Base-by-base conservation (phyloP, 2,888 invertebrate species). In the Hipparchia sbordonii region DNA sequence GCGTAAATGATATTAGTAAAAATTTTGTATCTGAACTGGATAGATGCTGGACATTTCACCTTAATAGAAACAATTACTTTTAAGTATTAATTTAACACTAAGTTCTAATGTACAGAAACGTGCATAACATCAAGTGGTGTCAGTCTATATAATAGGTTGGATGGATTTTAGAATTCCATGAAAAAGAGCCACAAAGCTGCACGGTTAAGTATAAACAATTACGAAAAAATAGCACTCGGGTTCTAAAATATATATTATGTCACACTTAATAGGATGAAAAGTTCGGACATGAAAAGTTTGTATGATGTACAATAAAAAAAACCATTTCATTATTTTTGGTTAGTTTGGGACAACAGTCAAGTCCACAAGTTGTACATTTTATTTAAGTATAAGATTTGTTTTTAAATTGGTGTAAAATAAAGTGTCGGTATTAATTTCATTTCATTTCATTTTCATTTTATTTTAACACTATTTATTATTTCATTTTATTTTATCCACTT, bases 81-180 rank as follows among this genome's bases (percentile, higher is more conserved):
- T 85, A 83, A 86, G 84, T 82, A 82, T 85, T 54, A 23, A n/a
- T 63, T 83, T 84, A 86, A 85, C 79, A 81, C 91, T 91, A 90
- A 82, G 71, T 82, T 80, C 90, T 89, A 91, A 89, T 83, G 80
- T 91, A 90, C 88, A 87, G 87, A 88, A 84, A 86, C 87, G 93
- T 93, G 93, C 93, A 92, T 90, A 92, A 92, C 93, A 91, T 92
- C 85, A 82, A 90, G 84, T 87, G 84, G 93, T 92, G 93, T 93
- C 93, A 93, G 93, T 93, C 93, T 93, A 93, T 92, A 91, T 92
- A 91, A 88, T 87, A 91, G 89, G 87, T 89, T 90, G 93, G 93
- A 93, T 93, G 93, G 93, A 92, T 87, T 91, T 86, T 83, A 48
- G 81, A 85, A 79, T 78, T 81, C 79, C 81, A 80, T 78, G 79